phyloP scores from a whole-genome alignment of 2,113 vertebrate species.

The Oncorhynchus kisutch region DNA sequence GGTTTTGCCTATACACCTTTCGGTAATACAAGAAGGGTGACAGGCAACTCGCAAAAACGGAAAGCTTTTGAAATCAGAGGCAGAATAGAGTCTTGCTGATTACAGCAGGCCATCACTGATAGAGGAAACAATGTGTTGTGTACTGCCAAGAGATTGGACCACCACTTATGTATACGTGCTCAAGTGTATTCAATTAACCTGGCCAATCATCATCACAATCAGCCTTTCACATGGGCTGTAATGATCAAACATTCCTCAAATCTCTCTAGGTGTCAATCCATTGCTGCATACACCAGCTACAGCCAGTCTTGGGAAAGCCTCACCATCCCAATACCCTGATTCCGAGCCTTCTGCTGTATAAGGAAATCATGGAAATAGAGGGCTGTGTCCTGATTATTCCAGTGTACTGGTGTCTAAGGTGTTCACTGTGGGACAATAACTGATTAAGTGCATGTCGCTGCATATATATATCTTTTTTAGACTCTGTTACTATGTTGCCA shows the following conservation, averaged over 20 bases:
- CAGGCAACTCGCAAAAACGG: conserved; percentile 53
- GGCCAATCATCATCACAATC: conserved; percentile 58
- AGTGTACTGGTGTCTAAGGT: background rate
- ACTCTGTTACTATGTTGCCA: background rate
- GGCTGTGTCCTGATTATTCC: background rate
- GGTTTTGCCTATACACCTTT: conserved; percentile 52
- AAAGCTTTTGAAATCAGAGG: conserved; percentile 56
- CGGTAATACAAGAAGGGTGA: conserved; percentile 47
- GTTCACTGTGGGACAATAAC: background rate
- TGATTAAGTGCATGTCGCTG: background rate
- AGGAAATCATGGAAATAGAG: no score
- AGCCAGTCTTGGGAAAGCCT: background rate
- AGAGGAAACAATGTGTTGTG: conserved; percentile 42
- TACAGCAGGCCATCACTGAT: conserved; percentile 47
- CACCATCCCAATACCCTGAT: background rate
- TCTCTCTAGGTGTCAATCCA: background rate
- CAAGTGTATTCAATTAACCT: conserved; percentile 66
- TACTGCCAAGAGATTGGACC: conserved; percentile 49
- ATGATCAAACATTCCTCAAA: conserved; percentile 28
- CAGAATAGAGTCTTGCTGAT: conserved; percentile 45
- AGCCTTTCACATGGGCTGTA: conserved; percentile 33
- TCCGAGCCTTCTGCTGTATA: no score
- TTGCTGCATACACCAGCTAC: no score
- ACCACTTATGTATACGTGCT: conserved; percentile 49
- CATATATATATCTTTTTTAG: background rate